These are phyloP conservation scores for Sphinx pinastri DNA, from an alignment of 2,888 invertebrate species.

Conservation along the genomic window DNA sequence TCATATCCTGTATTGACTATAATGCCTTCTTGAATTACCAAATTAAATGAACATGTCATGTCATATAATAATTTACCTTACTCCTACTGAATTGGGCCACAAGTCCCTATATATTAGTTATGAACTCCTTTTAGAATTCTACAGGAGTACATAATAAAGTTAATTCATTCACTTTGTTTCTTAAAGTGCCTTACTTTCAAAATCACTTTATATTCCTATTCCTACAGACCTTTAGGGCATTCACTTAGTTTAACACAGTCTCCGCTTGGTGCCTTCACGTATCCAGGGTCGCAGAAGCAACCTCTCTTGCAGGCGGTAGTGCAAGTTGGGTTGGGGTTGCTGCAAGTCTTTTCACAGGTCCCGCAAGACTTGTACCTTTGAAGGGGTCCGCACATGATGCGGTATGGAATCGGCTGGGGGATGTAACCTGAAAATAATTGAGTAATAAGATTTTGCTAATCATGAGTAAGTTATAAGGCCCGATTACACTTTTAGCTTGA, in stretches of 20 bases:
- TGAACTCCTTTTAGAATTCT: too few species aligned
- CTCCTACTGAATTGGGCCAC: too few species aligned
- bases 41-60: too few species aligned
- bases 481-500: too few species aligned
- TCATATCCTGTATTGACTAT: too few species aligned
- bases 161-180: not conserved
- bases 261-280: constrained; percentile 53
- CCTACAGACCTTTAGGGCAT: constrained; percentile 57
- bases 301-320: constrained; percentile 51
- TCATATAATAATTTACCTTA: too few species aligned
- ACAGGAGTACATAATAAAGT: too few species aligned
- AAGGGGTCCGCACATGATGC: constrained; percentile 51
- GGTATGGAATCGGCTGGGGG: constrained; percentile 41
- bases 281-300: constrained; percentile 63
- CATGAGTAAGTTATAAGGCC: too few species aligned
- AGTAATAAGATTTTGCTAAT: not conserved
- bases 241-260: constrained; percentile 54
- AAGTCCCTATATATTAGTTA: too few species aligned
- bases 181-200: not conserved
- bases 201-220: not conserved
- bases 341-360: constrained; percentile 59
- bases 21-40: too few species aligned
- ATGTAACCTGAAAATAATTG: constrained; percentile 35
- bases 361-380: constrained; percentile 58
- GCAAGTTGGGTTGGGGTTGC: constrained; percentile 51